Evolutionary conservation across 2,797 vertebrate genomes (phyloP), one percentile per base, ranked within the genome.

Genomic region (Florisuga fusca): DNA sequence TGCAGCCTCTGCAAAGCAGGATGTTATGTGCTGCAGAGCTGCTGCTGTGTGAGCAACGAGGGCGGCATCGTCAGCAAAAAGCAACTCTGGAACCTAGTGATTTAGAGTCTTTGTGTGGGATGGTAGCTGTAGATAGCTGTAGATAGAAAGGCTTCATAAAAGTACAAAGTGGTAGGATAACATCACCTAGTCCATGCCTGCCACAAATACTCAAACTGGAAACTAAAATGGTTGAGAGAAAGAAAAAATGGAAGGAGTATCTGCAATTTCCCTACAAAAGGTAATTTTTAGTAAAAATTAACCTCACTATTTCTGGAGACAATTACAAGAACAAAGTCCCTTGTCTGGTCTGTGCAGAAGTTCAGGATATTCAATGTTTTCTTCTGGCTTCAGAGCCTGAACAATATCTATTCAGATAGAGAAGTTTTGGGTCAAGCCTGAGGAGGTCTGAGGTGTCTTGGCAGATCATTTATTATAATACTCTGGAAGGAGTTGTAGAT

Each of bases 401-500:
- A 84, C 94, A 77, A 43, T 3, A 2, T 48, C 64, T 41, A 7
- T 83, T 87, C 61, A 41, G 23, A 90, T 67, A 51, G 43, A 21
- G 3, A 74, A 68, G 75, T 61, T 72, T 82, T 41, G 53, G 81
- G 78, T 77, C 81, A 80, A 51, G 73, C 34, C 87, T 38, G 84
- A 83, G n/a, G 43, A 83, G 72, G 31, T 22, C 11, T 27, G 33
- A 19, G 41, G n/a, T 74, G 36, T 29, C 75, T 50, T 72, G 13
- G 62, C 87, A 63, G 71, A 27, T 87, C 59, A 84, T 89, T 90
- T 87, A 45, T 83, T 87, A 6, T 33, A 61, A 36, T 58, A 51
- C 18, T 54, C 66, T 9, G 14, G 34, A 85, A 58, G 38, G 78
- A 90, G 48, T 15, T 53, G 20, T 25, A 58, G 26, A 6, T 66